Base-by-base conservation (phyloP, 2,888 invertebrate genomes). In the Ochropleura leucogaster region DNA sequence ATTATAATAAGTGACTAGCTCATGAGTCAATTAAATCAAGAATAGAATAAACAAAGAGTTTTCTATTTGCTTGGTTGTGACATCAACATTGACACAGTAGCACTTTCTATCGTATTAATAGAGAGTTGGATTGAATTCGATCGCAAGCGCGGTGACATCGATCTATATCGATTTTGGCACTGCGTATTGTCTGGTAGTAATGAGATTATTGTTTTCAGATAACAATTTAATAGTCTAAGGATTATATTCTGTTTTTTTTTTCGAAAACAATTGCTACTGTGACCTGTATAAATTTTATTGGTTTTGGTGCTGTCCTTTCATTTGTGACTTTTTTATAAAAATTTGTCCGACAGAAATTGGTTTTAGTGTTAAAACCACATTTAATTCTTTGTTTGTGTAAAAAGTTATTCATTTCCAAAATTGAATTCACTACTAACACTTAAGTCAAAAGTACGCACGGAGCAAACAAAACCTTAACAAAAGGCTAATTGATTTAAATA, bases 11-110 rank as follows among this genome's bases (percentile, higher is more conserved):
- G 78, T 73, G 67, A 64, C 72, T 66, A 74, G 65, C 71, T 74
- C 74, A 79, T 90, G 90, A 90, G 84, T 89, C 89, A 87, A 87
- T 84, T 85, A 62, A 70, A 82, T 84, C 77, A 83, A 86, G 77
- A 90, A 91, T 91, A 92, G 89, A 85, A 78, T 67, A 67, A 71
- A 87, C 77, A 79, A 80, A 76, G 84, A 87, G 84, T 80, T 83
- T 84, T 89, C 86, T 87, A 85, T 89, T 89, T 89, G 82, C 79
- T 82, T 80, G 71, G 84, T 79, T 87, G 89, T 90, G 91, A 90
- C 91, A 91, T 87, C 90, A 94, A 93, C 94, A 94, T 94, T 94
- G 94, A 94, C 94, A 94, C 90, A 93, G 88, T 93, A 85, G 88
- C 90, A 90, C 92, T 93, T 93, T 91, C 92, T 85, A 75, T 72